Evolutionary conservation across 2,888 invertebrate genomes (phyloP).

Genomic region (Arge pagana): DNA sequence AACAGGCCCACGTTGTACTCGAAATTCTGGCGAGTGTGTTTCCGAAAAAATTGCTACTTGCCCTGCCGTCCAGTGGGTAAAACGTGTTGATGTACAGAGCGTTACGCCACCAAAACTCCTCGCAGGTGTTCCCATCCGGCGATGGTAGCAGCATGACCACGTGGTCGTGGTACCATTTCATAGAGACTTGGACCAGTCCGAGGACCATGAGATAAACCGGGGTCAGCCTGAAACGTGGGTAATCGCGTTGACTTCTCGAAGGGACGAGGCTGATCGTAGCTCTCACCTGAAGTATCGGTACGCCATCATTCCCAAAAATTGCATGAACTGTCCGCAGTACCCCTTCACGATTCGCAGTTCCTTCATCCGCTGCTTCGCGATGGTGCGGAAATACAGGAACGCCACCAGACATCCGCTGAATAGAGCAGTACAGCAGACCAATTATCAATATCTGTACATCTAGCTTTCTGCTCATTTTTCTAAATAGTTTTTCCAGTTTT

Average conservation of each 20-base stretch:
- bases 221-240: constrained; percentile 69
- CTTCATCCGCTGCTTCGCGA: constrained; percentile 61
- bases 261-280: constrained; percentile 14
- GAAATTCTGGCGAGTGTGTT: constrained; percentile 20
- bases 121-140: constrained; percentile 74
- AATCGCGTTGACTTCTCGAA: constrained; percentile 13
- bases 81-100: constrained; percentile 82
- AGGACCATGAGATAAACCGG: constrained; percentile 83
- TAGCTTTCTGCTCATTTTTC: no score
- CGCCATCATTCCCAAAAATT: constrained; percentile 61
- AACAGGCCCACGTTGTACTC: constrained; percentile 20
- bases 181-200: constrained; percentile 72
- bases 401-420: constrained; percentile 75
- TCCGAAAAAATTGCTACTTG: constrained; percentile 35
- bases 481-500: no score
- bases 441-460: no score
- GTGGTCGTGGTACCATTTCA: constrained; percentile 72
- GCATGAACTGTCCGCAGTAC: constrained; percentile 56
- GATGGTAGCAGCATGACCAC: constrained; percentile 77
- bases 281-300: constrained; percentile 45
- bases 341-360: constrained; percentile 57
- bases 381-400: constrained; percentile 70
- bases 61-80: constrained; percentile 71
- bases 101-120: constrained; percentile 82
- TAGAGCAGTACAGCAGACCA: no score